These are phyloP conservation scores for Ellobium chinense DNA, from an alignment of 2,888 invertebrate genomes.

Conservation along the genomic window DNA sequence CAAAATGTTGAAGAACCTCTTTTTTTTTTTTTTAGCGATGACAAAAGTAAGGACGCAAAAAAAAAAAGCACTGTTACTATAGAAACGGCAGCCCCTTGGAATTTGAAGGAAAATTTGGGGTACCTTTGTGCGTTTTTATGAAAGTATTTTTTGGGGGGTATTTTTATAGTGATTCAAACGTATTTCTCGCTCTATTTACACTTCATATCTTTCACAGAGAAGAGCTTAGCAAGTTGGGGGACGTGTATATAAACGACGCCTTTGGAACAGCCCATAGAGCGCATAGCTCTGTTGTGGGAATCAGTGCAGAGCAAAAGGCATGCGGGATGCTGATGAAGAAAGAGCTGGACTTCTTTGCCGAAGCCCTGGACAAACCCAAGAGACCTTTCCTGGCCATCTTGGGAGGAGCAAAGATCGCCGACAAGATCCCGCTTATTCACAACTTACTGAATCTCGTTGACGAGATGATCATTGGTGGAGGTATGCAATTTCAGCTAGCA, in stretches of 20 bases:
- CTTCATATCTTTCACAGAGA: constrained; percentile 75
- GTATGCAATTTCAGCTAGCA: too few species aligned
- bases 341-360: constrained; percentile 97
- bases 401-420: constrained; percentile 98
- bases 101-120: too few species aligned
- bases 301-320: constrained; percentile 93
- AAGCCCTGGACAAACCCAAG: constrained; percentile 96
- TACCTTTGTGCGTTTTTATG: too few species aligned
- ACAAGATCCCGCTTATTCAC: constrained; percentile 98
- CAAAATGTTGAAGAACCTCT: too few species aligned
- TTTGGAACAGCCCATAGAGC: constrained; percentile 97
- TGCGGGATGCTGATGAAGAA: constrained; percentile 96
- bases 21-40: too few species aligned
- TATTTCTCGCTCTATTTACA: too few species aligned
- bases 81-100: too few species aligned
- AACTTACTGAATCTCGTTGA: constrained; percentile 98
- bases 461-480: constrained; percentile 99
- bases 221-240: constrained; percentile 95
- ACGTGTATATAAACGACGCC: constrained; percentile 99
- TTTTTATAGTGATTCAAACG: too few species aligned
- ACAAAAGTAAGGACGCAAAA: too few species aligned
- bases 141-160: too few species aligned
- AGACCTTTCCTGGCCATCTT: constrained; percentile 98
- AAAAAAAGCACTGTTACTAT: too few species aligned
- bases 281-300: constrained; percentile 98